Evolutionary conservation across 1,140 invertebrate genomes (phyloP), one percentile per base, ranked within the genome.

Genomic region (Papilio aristodemus): DNA sequence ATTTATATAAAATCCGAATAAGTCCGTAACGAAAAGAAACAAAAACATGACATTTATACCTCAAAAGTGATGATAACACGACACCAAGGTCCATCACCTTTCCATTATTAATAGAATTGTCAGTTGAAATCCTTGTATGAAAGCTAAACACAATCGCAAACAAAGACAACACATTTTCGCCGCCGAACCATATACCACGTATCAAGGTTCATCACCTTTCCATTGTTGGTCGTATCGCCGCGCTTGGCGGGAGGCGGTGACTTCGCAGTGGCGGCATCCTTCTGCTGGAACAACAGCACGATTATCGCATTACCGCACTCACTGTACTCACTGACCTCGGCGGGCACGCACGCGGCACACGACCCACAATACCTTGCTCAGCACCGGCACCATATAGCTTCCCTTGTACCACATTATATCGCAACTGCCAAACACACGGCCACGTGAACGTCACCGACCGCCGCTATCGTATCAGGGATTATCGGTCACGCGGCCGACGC

Each of bases 221-320:
- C 59, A 19, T 58, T 58, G 57, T 14, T 17, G 13, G 3, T 59
- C n/a, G 32, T 14, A 58, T 58, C 22, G 0, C 19, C 10, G 7
- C n/a, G 25, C 57, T 58, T 57, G 54, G 10, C 17, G 3, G n/a
- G 11, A 3, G 57, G 57, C 25, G n/a, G 25, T 14, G 27, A 14
- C 57, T 27, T 54, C 46, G 25, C n/a, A 14, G 57, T 32, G 25
- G 57, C 32, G 27, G 59, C 36, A 10, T 60, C 58, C 11, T 17
- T 17, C 27, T 38, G 59, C 59, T 62, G 59, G n/a, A 62, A 62
- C 59, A 62, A 62, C 58, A 60, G n/a, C 14, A 38, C 27, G n/a
- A 62, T 39, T 62, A 62, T 59, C 57, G 25, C 57, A 36, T 32
- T 32, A 59, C 58, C 36, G 59, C 59, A 38, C 59, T 19, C 1